A percentile compares a stretch with the other conserved stretches of the same genome.
These are phyloP conservation scores for Axis porcinus DNA, from an alignment of 2,113 vertebrate genomes.

Conservation along the genomic window DNA sequence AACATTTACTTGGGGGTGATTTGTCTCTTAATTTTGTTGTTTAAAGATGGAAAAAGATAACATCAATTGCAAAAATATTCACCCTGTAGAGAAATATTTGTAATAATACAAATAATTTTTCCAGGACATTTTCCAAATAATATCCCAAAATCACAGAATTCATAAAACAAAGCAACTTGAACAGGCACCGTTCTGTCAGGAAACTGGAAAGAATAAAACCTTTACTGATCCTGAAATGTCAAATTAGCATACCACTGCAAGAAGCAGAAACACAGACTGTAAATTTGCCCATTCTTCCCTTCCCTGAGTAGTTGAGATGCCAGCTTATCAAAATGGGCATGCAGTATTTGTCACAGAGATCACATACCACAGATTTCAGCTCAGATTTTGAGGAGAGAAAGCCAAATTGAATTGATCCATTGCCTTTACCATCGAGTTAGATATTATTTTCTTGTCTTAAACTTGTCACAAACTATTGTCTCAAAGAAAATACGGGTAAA, in stretches of 20 bases:
- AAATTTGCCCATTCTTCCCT: background rate
- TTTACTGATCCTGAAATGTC: background rate
- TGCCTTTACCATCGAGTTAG: background rate
- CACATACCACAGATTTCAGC: background rate
- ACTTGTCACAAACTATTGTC: background rate
- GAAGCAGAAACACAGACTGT: background rate
- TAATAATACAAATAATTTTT: background rate
- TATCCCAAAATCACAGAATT: background rate
- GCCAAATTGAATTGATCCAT: background rate
- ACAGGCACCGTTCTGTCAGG: background rate
- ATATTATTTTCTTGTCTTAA: background rate
- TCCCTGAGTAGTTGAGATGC: background rate
- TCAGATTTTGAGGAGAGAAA: background rate
- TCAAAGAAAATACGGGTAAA: background rate
- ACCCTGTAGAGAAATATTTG: background rate
- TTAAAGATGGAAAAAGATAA: background rate
- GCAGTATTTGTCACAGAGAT: no score
- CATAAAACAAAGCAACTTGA: conserved; percentile 7
- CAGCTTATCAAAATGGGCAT: background rate
- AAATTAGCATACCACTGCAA: background rate
- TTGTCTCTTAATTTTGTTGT: background rate
- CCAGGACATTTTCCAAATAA: conserved; percentile 24
- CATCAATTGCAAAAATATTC: background rate
- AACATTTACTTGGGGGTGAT: background rate
- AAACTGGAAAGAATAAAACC: background rate